A percentile compares a stretch with the other conserved stretches of the same genome.
Conservation (phyloP, 2,888 invertebrate species). For the Teleiodes luculella region DNA sequence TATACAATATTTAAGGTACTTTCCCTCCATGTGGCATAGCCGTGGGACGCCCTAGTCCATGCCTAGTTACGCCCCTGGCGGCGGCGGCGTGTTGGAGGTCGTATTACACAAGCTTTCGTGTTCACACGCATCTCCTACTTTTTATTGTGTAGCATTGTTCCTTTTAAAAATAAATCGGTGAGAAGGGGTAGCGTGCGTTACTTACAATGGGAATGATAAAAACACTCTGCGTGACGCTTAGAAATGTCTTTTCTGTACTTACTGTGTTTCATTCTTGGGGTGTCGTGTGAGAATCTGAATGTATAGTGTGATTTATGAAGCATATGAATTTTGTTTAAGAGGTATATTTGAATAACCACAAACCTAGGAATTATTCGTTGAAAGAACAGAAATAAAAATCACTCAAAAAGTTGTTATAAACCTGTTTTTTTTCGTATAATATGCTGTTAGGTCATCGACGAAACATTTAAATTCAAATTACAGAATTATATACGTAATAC, state of each 20-base stretch:
- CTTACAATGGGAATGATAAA: not conserved
- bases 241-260: not conserved
- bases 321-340: not conserved
- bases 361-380: too few relatives aligned
- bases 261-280: not conserved
- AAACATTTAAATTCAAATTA: too few relatives aligned
- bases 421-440: too few relatives aligned
- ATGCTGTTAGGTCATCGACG: too few relatives aligned
- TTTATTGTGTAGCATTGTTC: conserved; percentile 46
- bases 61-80: not conserved
- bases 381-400: too few relatives aligned
- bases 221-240: not conserved
- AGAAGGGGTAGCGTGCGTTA: conserved; percentile 40
- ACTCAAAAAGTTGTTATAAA: too few relatives aligned
- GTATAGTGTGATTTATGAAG: not conserved
- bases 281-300: not conserved
- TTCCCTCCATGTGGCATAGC: too few relatives aligned
- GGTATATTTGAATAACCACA: not conserved
- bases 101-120: conserved; percentile 24
- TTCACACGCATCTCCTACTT: conserved; percentile 34
- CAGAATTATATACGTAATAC: too few relatives aligned
- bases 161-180: conserved; percentile 39
- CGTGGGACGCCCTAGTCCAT: too few relatives aligned
- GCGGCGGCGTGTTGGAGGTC: conserved; percentile 33
- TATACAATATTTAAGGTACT: too few relatives aligned